Percentiles rank a stretch among this genome's conserved stretches.
phyloP scores from a whole-genome alignment of 2,797 vertebrate genomes.

The Channallabes apus region DNA sequence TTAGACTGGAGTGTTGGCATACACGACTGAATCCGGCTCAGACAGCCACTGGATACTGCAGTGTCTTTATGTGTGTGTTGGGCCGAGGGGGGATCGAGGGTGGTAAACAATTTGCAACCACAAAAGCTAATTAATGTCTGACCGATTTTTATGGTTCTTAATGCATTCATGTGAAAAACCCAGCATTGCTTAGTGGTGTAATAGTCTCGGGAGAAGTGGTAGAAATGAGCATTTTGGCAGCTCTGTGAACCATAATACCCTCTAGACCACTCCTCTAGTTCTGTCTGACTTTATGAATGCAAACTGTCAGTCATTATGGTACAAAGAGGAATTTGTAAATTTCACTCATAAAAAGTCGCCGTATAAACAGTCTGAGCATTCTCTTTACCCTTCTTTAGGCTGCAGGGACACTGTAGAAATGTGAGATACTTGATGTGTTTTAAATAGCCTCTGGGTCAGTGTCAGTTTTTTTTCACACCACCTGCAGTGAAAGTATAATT shows the following conservation, averaged over 20 bases:
- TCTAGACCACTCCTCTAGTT: constrained; percentile 17
- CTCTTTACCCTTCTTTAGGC: neutral
- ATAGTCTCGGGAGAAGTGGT: neutral
- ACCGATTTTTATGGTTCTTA: neutral
- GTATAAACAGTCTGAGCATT: neutral
- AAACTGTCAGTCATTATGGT: neutral
- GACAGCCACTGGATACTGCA: neutral
- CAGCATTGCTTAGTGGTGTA: neutral
- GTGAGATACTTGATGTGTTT: constrained; percentile 2
- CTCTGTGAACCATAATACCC: constrained; percentile 11
- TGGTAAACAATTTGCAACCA: constrained; percentile 1
- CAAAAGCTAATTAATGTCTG: constrained; percentile 6
- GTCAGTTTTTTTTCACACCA: neutral
- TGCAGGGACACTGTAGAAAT: constrained; percentile 10
- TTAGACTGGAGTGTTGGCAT: constrained; percentile 11
- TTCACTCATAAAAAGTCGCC: neutral
- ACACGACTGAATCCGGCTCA: neutral
- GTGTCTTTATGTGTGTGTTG: constrained; percentile 24
- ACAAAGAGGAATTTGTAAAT: neutral
- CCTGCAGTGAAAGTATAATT: constrained; percentile 26
- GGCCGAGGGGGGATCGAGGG: too few species aligned
- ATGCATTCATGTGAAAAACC: neutral
- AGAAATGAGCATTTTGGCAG: constrained; percentile 31
- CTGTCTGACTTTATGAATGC: neutral
- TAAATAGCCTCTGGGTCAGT: constrained; percentile 31